Evolutionary conservation across 2,888 invertebrate genomes (phyloP).

Genomic region (Thysanoteuthis rhombus): DNA sequence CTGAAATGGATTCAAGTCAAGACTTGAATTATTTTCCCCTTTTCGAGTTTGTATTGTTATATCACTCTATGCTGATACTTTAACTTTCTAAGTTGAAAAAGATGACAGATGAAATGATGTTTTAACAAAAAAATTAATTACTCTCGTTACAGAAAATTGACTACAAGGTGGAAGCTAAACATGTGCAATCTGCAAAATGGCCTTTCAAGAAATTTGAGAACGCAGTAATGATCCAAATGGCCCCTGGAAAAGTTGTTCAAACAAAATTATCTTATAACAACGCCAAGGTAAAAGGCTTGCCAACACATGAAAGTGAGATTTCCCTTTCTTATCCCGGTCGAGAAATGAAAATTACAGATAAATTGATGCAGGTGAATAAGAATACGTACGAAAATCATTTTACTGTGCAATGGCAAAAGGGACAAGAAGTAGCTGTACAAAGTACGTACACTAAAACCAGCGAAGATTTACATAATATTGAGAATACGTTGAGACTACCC

Average conservation of each 20-base stretch:
- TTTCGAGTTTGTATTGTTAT: too few relatives aligned
- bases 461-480: neutral
- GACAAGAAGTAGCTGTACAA: neutral
- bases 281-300: constrained; percentile 12
- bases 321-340: constrained; percentile 29
- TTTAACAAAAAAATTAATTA: neutral
- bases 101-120: too few relatives aligned
- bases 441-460: neutral
- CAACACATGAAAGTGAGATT: constrained; percentile 19
- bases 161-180: constrained; percentile 17
- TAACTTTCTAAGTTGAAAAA: too few relatives aligned
- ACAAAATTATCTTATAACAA: neutral
- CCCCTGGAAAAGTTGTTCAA: neutral
- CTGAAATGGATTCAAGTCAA: too few relatives aligned
- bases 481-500: neutral
- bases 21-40: too few relatives aligned
- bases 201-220: neutral
- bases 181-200: neutral
- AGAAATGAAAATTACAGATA: constrained; percentile 13
- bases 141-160: constrained; percentile 32
- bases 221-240: neutral
- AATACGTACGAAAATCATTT: neutral
- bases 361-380: constrained; percentile 23
- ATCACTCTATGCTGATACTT: too few relatives aligned
- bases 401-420: constrained; percentile 29